Base-by-base conservation (phyloP, 2,888 invertebrate genomes). In the Apamea anceps region DNA sequence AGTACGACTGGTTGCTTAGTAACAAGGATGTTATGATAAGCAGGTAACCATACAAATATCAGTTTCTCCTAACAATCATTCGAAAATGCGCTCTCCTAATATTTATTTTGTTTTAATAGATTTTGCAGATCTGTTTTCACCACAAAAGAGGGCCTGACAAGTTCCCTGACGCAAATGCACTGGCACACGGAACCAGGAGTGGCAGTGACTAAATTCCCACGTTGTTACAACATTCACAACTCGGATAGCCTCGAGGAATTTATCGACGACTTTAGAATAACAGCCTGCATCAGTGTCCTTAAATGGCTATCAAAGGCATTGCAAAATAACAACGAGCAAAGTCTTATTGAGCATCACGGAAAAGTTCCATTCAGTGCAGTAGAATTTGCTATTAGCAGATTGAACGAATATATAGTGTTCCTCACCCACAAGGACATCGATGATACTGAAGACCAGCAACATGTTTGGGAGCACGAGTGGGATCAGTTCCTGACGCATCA, bases 51-150 rank as follows among this genome's bases (percentile, higher is more conserved):
- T 70, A 51, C 18, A 21, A 72, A 62, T 54, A 71, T 28, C 45
- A 37, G 57, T 63, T 54, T 2, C 42, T 62, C 25, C 0, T 42
- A 15, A 48, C 21, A 57, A 51, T 6, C 2, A n/a, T 72, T 65
- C n/a, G 1, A 45, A 70, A 32, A 13, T 37, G 15, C 21, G 6
- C 2, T 62, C 73, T 71, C 12, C 15, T 77, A 62, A 67, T 37
- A 67, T 63, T 48, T 12, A n/a, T n/a, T 42, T 72, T 77, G 98
- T 98, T 91, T 87, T 77, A 98, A 98, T 94, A 98, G 99, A 91
- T 99, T 98, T 94, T 98, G 98, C 88, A 97, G 98, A 90, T 99
- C 99, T 1, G 97, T 98, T 75, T 99, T 99, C 93, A 99, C 99
- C 0, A 99, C 99, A 0, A 99, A 99, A 97, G 99, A 99, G 94